phyloP scores from a whole-genome alignment of 2,888 invertebrate species.

The Eremobia ochroleuca region DNA sequence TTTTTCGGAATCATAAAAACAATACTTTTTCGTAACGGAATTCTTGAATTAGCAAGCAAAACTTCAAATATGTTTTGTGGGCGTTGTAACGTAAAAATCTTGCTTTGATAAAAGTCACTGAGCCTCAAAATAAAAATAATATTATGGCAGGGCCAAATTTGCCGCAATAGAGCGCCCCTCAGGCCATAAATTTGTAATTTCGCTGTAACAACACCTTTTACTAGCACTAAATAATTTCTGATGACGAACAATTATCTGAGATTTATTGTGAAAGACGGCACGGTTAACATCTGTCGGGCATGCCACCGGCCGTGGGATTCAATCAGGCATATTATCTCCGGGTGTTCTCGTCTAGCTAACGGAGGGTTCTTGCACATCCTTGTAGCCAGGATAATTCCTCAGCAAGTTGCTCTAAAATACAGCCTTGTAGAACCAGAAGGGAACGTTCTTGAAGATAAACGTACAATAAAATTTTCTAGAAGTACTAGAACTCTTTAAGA shows the following conservation, averaged over 20 bases:
- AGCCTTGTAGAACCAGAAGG: too few species aligned
- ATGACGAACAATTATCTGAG: too few species aligned
- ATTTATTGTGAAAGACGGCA: too few species aligned
- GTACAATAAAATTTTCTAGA: not conserved
- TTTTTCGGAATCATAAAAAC: not conserved
- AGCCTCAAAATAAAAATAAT: conserved; percentile 47
- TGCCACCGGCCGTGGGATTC: too few species aligned
- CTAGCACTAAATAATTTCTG: conserved; percentile 48
- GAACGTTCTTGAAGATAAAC: not conserved
- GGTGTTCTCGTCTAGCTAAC: too few species aligned
- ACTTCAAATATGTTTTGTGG: conserved; percentile 15
- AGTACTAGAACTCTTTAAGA: not conserved
- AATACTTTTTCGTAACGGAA: not conserved
- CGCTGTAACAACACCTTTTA: conserved; percentile 55
- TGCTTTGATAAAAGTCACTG: conserved; percentile 41
- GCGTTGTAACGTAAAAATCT: conserved; percentile 25
- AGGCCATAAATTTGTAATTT: conserved; percentile 49
- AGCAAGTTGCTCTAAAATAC: too few species aligned
- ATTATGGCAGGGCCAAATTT: conserved; percentile 32
- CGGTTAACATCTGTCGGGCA: too few species aligned
- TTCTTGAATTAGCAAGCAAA: not conserved
- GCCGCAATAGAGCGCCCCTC: conserved; percentile 32
- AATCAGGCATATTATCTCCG: too few species aligned
- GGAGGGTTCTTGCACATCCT: too few species aligned
- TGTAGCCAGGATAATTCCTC: too few species aligned